Percentiles rank a stretch among this genome's conserved stretches.
These are phyloP conservation scores for Barypeithes pellucidus DNA, from an alignment of 2,888 invertebrate species.

Conservation along the genomic window DNA sequence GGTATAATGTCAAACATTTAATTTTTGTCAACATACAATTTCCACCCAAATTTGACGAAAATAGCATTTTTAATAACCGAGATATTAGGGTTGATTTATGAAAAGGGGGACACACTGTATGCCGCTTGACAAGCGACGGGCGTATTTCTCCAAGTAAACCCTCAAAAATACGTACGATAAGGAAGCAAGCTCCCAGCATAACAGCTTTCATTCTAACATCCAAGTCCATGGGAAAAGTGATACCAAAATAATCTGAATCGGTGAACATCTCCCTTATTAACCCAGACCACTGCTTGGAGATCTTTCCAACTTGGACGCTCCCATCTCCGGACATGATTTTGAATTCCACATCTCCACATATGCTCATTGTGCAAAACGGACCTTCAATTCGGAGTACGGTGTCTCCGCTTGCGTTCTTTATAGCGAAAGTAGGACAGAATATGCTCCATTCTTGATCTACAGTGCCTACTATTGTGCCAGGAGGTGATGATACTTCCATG, in stretches of 20 bases:
- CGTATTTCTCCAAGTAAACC: too few species aligned
- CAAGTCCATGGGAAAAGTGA: slow-evolving; percentile 92
- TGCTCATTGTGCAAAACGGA: slow-evolving; percentile 83
- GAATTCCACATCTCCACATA: slow-evolving; percentile 90
- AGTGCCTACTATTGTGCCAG: slow-evolving; percentile 79
- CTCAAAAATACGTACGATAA: slow-evolving; percentile 87
- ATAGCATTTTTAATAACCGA: too few species aligned
- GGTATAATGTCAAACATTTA: too few species aligned
- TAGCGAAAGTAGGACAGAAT: slow-evolving; percentile 81
- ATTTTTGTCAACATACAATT: too few species aligned
- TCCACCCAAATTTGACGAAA: too few species aligned
- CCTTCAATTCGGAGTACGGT: slow-evolving; percentile 86
- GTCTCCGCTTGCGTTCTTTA: slow-evolving; percentile 84
- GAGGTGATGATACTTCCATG: slow-evolving; percentile 85
- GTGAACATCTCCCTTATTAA: slow-evolving; percentile 87
- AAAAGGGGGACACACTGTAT: too few species aligned
- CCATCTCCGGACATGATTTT: slow-evolving; percentile 86
- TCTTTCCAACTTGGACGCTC: slow-evolving; percentile 85
- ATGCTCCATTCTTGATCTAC: slow-evolving; percentile 86
- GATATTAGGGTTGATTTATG: too few species aligned
- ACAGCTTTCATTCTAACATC: slow-evolving; percentile 90
- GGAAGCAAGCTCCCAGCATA: slow-evolving; percentile 84
- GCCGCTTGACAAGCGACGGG: too few species aligned
- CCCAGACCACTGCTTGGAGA: slow-evolving; percentile 93
- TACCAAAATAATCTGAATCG: slow-evolving; percentile 90